Base-by-base conservation (phyloP, 2,797 vertebrate species). In the Austrolebias charrua region DNA sequence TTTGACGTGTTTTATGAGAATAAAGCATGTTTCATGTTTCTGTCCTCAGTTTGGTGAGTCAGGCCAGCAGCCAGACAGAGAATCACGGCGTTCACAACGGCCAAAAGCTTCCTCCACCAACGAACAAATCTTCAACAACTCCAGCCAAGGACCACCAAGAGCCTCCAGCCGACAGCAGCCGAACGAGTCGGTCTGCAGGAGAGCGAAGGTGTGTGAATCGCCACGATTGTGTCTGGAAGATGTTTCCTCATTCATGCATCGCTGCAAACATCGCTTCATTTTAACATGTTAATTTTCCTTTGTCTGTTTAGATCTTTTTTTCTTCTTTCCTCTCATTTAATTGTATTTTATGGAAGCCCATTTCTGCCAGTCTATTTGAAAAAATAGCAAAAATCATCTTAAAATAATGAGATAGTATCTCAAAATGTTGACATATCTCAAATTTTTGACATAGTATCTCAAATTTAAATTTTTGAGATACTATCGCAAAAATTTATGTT, bases 161-260 rank as follows among this genome's bases (percentile, higher is more conserved):
- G 86, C 64, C 86, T 19, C 56, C 81, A 0, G 66, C 86, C 47
- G 92, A 92, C 57, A 65, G 88, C 80, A 88, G 13, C 76, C 82
- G 76, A 87, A 83, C 71, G 86, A 85, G 58, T 52, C 63, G 0
- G 76, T 81, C 93, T 1, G 15, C 90, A 1, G 91, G 92, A 72
- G 94, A 95, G 69, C 92, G 88, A 68, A 95, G 94, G 96, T 98
- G 67, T 86, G 62, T 52, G 52, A 19, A 52, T 24, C 24, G 43
- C 10, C 28, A 3, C 18, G 12, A 18, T 14, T 29, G 4, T 24
- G 2, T 20, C 20, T 46, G 24, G 24, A 33, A 43, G 1, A 60
- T 20, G 2, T 18, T 10, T 6, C 11, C 28, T 50, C 28, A 47
- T 55, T n/a, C 7, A 38, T 18, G 2, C 14, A 40, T 51, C 15